phyloP scores from a whole-genome alignment of 2,797 vertebrate genomes.

The Carapus acus region DNA sequence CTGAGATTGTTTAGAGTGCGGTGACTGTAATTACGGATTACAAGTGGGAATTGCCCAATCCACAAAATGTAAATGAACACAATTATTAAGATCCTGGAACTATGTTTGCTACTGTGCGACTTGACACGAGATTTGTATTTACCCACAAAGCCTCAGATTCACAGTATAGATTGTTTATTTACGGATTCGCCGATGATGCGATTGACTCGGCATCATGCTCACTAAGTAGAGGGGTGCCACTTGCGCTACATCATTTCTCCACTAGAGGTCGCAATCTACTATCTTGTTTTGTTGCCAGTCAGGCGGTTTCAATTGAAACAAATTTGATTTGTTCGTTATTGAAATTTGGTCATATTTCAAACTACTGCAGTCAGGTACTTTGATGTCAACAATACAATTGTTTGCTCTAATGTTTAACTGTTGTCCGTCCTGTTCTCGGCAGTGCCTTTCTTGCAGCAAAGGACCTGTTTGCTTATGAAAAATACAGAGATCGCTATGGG shows the following conservation, averaged over 20 bases:
- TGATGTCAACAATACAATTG: too few species aligned
- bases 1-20: background rate
- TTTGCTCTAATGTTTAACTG: too few species aligned
- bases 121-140: background rate
- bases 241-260: conserved; percentile 35
- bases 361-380: too few species aligned
- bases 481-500: conserved; percentile 91
- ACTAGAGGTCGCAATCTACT: conserved; percentile 53
- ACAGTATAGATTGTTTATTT: conserved; percentile 27
- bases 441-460: conserved; percentile 96
- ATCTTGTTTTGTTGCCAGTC: background rate
- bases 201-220: conserved; percentile 29
- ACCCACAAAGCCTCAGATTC: background rate
- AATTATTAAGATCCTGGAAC: too few species aligned
- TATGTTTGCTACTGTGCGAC: background rate
- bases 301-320: background rate
- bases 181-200: conserved; percentile 28
- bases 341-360: too few species aligned
- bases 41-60: background rate
- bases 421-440: conserved; percentile 13
- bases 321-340: too few species aligned
- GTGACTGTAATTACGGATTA: background rate
- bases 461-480: conserved; percentile 94
- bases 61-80: too few species aligned
- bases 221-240: conserved; percentile 43